Evolutionary conservation across 2,888 invertebrate genomes (phyloP).

Genomic region (Dryobota labecula): DNA sequence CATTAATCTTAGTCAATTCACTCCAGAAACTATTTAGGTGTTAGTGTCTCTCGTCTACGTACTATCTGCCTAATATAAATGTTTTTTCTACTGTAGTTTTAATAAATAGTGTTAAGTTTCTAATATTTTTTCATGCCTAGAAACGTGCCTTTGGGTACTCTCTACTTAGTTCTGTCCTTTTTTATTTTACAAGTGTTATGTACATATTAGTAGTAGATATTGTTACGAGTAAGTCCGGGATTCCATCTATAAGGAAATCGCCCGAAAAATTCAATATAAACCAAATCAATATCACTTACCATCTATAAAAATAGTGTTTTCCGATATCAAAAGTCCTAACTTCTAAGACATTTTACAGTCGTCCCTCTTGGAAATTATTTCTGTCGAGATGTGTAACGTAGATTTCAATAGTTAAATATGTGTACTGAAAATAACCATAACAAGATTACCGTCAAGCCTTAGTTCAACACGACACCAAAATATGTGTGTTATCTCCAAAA

Average conservation of each 20-base stretch:
- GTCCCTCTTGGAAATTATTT: constrained; percentile 31
- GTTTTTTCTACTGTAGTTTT: constrained; percentile 71
- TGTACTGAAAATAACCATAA: constrained; percentile 5
- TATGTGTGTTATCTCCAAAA: constrained; percentile 14
- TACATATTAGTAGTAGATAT: constrained; percentile 86
- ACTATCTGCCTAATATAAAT: constrained; percentile 68
- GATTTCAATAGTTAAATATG: constrained; percentile 16
- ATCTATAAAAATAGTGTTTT: constrained; percentile 45
- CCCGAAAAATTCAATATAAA: constrained; percentile 59
- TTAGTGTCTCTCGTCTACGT: constrained; percentile 68
- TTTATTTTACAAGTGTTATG: constrained; percentile 78
- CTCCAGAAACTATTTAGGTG: constrained; percentile 80
- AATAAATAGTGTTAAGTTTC: constrained; percentile 68
- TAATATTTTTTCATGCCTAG: constrained; percentile 63
- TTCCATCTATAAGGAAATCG: constrained; percentile 53
- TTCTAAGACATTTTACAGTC: constrained; percentile 23
- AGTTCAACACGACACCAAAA: constrained; percentile 29
- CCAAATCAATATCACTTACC: constrained; percentile 68
- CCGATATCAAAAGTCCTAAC: constrained; percentile 26
- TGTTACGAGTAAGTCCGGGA: constrained; percentile 73
- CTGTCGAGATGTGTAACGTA: constrained; percentile 24
- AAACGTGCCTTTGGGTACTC: constrained; percentile 65
- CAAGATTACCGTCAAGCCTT: constrained; percentile 22
- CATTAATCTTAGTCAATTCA: constrained; percentile 87
- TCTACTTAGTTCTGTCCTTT: constrained; percentile 64